These are phyloP conservation scores for Xestia sexstrigata DNA, from an alignment of 2,888 invertebrate genomes.

Conservation along the genomic window DNA sequence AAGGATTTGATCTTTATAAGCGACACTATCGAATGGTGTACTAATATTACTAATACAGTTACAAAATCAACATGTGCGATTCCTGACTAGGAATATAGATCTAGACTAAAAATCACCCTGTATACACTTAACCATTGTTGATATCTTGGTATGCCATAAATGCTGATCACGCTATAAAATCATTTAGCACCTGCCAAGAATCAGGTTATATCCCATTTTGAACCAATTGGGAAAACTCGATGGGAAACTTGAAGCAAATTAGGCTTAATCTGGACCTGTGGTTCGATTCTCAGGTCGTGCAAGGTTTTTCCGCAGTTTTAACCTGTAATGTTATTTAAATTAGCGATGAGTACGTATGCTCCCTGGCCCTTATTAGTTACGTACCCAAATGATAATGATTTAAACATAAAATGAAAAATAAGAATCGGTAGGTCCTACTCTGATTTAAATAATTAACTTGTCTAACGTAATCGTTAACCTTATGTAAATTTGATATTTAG, in stretches of 20 bases:
- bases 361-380: background rate
- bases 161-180: background rate
- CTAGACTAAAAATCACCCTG: background rate
- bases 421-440: background rate
- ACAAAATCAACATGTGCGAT: background rate
- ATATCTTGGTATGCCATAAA: background rate
- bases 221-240: constrained; percentile 2
- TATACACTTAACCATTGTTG: background rate
- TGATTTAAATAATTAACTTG: background rate
- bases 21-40: too few species aligned
- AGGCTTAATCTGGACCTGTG: background rate
- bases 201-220: constrained; percentile 17
- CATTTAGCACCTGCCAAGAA: constrained; percentile 19
- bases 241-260: too few species aligned
- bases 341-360: background rate
- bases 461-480: background rate
- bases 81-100: background rate
- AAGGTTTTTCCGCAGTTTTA: background rate
- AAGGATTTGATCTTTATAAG: background rate
- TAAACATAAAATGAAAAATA: background rate
- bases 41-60: too few species aligned
- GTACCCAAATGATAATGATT: background rate
- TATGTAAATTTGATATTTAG: background rate
- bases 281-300: background rate
- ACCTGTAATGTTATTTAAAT: background rate